Evolutionary conservation across 2,113 vertebrate genomes (phyloP), one percentile per base, ranked within the genome.

Genomic region (Stictonetta naevosa): DNA sequence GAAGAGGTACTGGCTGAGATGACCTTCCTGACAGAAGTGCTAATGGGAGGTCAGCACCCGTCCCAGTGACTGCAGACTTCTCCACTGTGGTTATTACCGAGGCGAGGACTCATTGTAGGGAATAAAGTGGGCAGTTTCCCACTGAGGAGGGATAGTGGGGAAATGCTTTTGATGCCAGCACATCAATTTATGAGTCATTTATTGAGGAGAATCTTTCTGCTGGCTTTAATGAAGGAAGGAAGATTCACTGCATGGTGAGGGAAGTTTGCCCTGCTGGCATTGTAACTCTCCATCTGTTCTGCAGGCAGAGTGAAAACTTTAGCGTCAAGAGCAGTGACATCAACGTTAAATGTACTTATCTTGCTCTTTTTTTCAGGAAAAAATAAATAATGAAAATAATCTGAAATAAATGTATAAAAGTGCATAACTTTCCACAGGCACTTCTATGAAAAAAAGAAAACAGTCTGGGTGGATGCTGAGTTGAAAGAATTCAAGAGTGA

Each of bases 381-480:
- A 42, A 78, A 62, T 11, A 63, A 80, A 86, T 56, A 88, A 93
- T 63, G 22, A 73, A 50, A 76, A 80, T 63, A 91, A 84, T 83
- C 83, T 82, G 83, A 93, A 92, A 94, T 69, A 64, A 83, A 21
- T n/a, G 31, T 83, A 97, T 96, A 77, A 96, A 96, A 96, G 96
- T 71, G 71, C 83, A 71, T 93, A 95, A 80, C 91, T 96, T 96
- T 97, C 96, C 92, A 95, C 83, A 94, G 96, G 93, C 95, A 71
- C 29, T 96, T 96, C 83, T 96, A 80, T 89, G 83, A 97, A 96
- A 81, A 48, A 93, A 11, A 92, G 95, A 91, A 95, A 95, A 96
- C 77, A 83, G 71, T 80, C 86, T 91, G 62, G 46, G 50, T 87
- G 46, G 94, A 95, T 96, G 91, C 94, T 91, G 92, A 94, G 95